Base-by-base conservation (phyloP, 2,113 vertebrate genomes). In the Amphiprion ocellaris region DNA sequence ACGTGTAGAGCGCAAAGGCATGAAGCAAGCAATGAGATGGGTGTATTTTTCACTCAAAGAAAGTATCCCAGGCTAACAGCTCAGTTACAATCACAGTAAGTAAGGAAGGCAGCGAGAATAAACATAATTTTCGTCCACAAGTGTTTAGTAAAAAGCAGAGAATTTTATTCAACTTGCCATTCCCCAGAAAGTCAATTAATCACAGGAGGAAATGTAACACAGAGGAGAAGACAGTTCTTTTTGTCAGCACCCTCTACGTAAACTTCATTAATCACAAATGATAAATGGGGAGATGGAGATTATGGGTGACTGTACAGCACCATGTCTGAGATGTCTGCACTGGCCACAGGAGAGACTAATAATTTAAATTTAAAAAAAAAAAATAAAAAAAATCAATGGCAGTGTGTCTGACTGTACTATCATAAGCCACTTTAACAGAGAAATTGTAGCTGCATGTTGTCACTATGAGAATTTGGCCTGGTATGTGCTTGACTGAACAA, bases 211-310 rank as follows among this genome's bases (percentile, higher is more conserved):
- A 61, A 69, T 17, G 26, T 79, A 60, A 55, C 65, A 78, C 37
- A 50, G 53, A 67, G 19, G 50, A 69, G 39, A 68, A 68, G 47
- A 74, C n/a, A 30, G 39, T 56, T 73, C 50, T 53, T 74, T 53
- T 72, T 63, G 67, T 65, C 24, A 28, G 24, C 33, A 28, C 23
- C 60, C 30, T 49, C 14, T 39, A 16, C 17, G 59, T 74, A 46
- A 75, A 47, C 39, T 4, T 56, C 33, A 71, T 87, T 78, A 72
- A 79, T 74, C 65, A 74, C 50, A 56, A 47, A 47, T 74, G 75
- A 82, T 60, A 39, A 64, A 66, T 72, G 17, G 10, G 10, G 7
- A 71, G 11, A 17, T 9, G 19, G 50, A 49, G 67, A 63, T 50
- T 28, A 61, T 26, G 11, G 21, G 28, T 39, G 47, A 67, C 33